Conservation (phyloP, 2,113 vertebrate species). For the Phoxinus phoxinus region DNA sequence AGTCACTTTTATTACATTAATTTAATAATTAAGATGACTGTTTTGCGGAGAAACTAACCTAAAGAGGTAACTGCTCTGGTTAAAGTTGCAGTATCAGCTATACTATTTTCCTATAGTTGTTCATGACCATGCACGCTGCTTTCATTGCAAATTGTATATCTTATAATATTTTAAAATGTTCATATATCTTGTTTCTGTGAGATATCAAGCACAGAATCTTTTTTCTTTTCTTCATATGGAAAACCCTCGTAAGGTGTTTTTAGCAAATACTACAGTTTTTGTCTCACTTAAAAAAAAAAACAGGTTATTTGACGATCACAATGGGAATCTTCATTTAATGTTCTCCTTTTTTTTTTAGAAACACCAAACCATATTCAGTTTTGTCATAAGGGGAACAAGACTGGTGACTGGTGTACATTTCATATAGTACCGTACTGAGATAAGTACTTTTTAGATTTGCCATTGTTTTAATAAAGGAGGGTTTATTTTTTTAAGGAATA, state of each 20-base stretch:
- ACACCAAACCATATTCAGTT: constrained; percentile 54
- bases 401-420: constrained; percentile 73
- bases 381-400: constrained; percentile 68
- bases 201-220: constrained; percentile 40
- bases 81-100: constrained; percentile 22
- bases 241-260: constrained; percentile 32
- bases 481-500: constrained; percentile 84
- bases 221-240: constrained; percentile 16
- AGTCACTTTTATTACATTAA: constrained; percentile 49
- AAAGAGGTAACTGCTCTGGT: constrained; percentile 16
- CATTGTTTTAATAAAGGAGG: constrained; percentile 80
- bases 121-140: constrained; percentile 60
- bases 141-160: constrained; percentile 57
- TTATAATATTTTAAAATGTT: constrained; percentile 52
- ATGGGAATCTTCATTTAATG: not conserved
- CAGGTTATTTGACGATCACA: not conserved
- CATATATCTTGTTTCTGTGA: constrained; percentile 48
- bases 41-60: constrained; percentile 19
- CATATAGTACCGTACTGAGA: constrained; percentile 73
- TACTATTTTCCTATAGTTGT: constrained; percentile 37
- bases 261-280: constrained; percentile 42
- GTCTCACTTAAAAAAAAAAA: not conserved
- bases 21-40: constrained; percentile 39
- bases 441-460: constrained; percentile 78
- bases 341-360: constrained; percentile 19